These are phyloP conservation scores for Thripadectes ignobilis DNA, from an alignment of 2,797 vertebrate genomes.

Conservation along the genomic window DNA sequence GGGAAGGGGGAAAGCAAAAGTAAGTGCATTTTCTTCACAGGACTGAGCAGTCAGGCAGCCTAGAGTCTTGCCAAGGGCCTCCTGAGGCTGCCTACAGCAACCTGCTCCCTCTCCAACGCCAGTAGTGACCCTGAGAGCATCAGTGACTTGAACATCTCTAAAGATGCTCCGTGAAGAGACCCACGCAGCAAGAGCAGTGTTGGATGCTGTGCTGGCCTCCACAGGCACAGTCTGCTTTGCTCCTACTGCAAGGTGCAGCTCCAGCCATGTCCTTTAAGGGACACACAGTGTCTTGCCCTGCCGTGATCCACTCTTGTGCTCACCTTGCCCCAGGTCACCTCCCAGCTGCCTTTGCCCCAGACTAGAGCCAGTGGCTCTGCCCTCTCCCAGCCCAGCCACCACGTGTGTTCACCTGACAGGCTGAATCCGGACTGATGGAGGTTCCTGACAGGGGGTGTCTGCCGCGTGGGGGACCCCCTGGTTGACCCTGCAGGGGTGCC, in stretches of 20 bases:
- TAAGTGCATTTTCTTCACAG: neutral
- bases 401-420: slow-evolving; percentile 84
- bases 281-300: neutral
- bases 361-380: neutral
- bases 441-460: slow-evolving; percentile 87
- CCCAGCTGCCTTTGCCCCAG: neutral
- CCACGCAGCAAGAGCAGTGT: fast-evolving
- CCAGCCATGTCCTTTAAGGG: neutral
- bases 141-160: neutral
- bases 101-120: neutral
- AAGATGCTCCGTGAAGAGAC: fast-evolving
- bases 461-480: slow-evolving; percentile 91
- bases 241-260: neutral
- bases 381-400: neutral
- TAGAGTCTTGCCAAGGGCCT: neutral
- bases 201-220: neutral
- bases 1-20: neutral
- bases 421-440: slow-evolving; percentile 97
- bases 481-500: slow-evolving; percentile 91
- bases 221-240: neutral
- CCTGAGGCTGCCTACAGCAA: neutral
- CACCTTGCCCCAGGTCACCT: neutral
- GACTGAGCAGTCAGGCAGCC: neutral
- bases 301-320: neutral
- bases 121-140: fast-evolving